These are phyloP conservation scores for Gymnodraco acuticeps DNA, from an alignment of 2,797 vertebrate genomes.

Conservation along the genomic window DNA sequence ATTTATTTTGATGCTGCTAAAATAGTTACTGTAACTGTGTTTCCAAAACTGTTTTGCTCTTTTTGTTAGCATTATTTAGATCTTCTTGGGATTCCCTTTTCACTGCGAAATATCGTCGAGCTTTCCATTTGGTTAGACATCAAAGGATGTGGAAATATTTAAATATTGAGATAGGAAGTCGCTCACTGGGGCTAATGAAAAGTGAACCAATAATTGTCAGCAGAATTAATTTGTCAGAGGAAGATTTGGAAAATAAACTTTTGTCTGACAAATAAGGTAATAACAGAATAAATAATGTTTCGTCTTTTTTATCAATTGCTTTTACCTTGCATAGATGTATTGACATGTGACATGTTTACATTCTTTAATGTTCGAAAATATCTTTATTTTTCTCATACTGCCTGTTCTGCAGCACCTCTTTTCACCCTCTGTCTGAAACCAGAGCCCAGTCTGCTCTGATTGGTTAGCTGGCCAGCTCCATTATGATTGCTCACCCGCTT, in stretches of 20 bases:
- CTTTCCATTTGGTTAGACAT: slow-evolving; percentile 65
- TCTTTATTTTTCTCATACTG: too few species aligned
- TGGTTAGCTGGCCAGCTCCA: too few species aligned
- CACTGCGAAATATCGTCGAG: slow-evolving; percentile 57
- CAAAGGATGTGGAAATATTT: slow-evolving; percentile 68
- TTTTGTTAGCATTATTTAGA: slow-evolving; percentile 57
- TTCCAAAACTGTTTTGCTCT: slow-evolving; percentile 36
- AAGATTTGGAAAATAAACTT: slow-evolving; percentile 67
- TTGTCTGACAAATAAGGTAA: slow-evolving; percentile 55
- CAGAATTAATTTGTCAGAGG: slow-evolving; percentile 62
- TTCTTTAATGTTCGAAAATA: too few species aligned
- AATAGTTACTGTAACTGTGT: slow-evolving; percentile 39
- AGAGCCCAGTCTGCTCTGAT: too few species aligned
- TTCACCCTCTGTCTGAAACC: too few species aligned
- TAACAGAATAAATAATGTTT: slow-evolving; percentile 6
- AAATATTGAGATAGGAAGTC: slow-evolving; percentile 70
- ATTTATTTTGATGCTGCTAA: slow-evolving; percentile 50
- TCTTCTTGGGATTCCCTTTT: slow-evolving; percentile 44
- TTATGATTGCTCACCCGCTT: too few species aligned
- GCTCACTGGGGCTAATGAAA: slow-evolving; percentile 72
- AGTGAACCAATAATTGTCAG: slow-evolving; percentile 71
- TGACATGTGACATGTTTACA: too few species aligned
- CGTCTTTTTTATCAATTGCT: too few species aligned
- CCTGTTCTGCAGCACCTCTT: too few species aligned
- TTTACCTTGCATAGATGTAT: too few species aligned